A percentile compares a stretch with the other conserved stretches of the same genome.
phyloP scores from a whole-genome alignment of 2,113 vertebrate species.

The Marmota flaviventris region DNA sequence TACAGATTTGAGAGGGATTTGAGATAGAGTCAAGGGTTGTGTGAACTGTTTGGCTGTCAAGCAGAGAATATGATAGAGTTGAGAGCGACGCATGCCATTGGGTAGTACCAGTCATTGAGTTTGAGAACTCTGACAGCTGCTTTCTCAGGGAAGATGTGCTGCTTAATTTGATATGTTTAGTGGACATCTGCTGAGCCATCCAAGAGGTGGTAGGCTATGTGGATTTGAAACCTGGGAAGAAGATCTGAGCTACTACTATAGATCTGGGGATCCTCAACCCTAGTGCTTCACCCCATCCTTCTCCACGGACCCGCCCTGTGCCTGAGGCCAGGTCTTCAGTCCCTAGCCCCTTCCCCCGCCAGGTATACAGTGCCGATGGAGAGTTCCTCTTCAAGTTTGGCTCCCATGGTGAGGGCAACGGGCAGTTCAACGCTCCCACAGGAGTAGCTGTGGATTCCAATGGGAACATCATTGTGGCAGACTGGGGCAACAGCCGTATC shows the following conservation, averaged over 20 bases:
- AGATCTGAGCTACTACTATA: background rate
- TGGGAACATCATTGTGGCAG: constrained; percentile 98
- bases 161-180: background rate
- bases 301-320: background rate
- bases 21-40: background rate
- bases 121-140: background rate
- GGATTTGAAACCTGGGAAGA: background rate
- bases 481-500: constrained; percentile 99
- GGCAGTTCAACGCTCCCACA: constrained; percentile 98
- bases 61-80: background rate
- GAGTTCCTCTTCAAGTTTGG: constrained; percentile 99
- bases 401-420: constrained; percentile 98
- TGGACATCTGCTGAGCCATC: background rate
- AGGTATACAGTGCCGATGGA: constrained; percentile 97
- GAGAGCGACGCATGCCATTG: background rate
- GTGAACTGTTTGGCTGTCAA: background rate
- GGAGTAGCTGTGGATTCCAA: constrained; percentile 96
- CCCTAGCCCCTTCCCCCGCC: constrained; percentile 60
- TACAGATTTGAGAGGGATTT: background rate
- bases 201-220: background rate
- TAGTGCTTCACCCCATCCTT: background rate
- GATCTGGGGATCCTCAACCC: background rate
- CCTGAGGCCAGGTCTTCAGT: constrained; percentile 64
- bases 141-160: background rate
- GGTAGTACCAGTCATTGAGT: background rate